Base-by-base conservation (phyloP, 2,113 vertebrate genomes). In the Brachypodius melanocephalos region DNA sequence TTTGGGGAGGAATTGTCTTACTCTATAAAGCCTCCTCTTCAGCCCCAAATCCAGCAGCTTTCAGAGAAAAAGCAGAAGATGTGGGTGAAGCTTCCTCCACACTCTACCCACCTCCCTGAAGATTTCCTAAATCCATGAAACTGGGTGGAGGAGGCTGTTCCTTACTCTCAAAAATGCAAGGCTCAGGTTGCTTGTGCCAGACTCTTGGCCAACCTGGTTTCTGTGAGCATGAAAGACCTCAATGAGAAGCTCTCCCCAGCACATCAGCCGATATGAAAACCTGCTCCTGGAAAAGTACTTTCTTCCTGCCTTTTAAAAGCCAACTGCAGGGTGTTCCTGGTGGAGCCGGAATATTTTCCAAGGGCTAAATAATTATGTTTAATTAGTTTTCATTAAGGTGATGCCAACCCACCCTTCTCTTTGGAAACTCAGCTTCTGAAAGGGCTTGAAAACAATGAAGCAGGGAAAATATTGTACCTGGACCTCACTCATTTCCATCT, bases 321-420 rank as follows among this genome's bases (percentile, higher is more conserved):
- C 63, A 73, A 28, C 68, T 67, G 62, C 61, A 84, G 88, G 78
- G 75, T 89, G 76, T 94, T 96, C 78, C 88, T 78, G 40, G 42
- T 68, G 54, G 52, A 93, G 63, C 32, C 12, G 22, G 83, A 89
- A 83, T 78, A 75, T 88, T 79, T 95, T 90, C 40, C 36, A 46
- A 87, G 46, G 61, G 45, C 34, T 69, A 59, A 81, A 92, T 91
- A 90, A 94, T 95, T 81, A 80, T 4, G 25, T 81, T 92, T 94
- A 91, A 93, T 91, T 84, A 73, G 54, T 58, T 85, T 86, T 88
- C 68, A 66, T 84, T 58, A 84, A 32, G 36, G 48, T 65, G 52
- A 72, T 85, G 77, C 75, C 69, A 85, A 58, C 36, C 71, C 82
- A 55, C 31, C 49, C 49, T 28, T 88, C 71, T 62, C 11, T 71